These are phyloP conservation scores for Leucania comma DNA, from an alignment of 2,888 invertebrate genomes.

Conservation along the genomic window DNA sequence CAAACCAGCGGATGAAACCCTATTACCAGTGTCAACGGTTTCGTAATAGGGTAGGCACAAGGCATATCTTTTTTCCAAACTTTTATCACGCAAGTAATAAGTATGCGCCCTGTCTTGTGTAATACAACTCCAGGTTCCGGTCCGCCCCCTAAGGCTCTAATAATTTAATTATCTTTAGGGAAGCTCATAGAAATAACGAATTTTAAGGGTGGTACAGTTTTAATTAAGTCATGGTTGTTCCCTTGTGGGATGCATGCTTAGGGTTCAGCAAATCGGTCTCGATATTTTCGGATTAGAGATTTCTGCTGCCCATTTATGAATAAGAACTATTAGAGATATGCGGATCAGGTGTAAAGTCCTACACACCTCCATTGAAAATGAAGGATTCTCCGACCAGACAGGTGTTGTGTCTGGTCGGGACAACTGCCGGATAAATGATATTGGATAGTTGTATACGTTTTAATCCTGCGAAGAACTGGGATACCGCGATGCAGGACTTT, in stretches of 20 bases:
- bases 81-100: too few species aligned
- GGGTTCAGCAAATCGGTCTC: background rate
- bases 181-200: background rate
- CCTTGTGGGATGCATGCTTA: background rate
- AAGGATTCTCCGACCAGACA: background rate
- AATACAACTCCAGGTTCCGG: background rate
- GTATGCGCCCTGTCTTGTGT: background rate
- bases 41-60: background rate
- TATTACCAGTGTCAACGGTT: conserved; percentile 8
- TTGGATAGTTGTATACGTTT: too few species aligned
- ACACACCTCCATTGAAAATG: too few species aligned
- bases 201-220: background rate
- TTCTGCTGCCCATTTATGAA: background rate
- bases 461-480: too few species aligned
- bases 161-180: background rate
- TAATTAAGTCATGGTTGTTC: background rate
- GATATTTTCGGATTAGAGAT: background rate
- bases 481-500: too few species aligned
- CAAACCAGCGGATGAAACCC: background rate
- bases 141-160: background rate
- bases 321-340: background rate
- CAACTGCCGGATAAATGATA: too few species aligned
- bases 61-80: background rate
- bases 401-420: too few species aligned
- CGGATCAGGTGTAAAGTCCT: too few species aligned